Evolutionary conservation across 2,113 vertebrate species (phyloP), one percentile per base, ranked within the genome.

Genomic region (Nothoprocta perdicaria): DNA sequence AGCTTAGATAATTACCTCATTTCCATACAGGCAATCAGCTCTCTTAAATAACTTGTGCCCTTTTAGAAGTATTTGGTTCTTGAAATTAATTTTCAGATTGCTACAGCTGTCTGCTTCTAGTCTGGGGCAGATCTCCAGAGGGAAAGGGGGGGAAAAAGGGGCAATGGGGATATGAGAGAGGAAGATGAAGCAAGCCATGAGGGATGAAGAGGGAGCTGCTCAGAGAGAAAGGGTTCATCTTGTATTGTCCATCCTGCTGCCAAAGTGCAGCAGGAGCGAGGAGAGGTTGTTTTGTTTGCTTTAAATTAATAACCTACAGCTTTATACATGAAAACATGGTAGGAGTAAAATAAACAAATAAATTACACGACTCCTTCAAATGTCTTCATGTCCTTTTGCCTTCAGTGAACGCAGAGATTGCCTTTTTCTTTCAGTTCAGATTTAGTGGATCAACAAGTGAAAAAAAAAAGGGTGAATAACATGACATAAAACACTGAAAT

Each of bases 11-110:
- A 92, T 89, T 74, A 80, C 81, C 88, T 80, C 40, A 76, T 89
- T 95, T 71, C 89, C 71, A 6, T n/a, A 35, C 7, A 31, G 76
- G 55, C 45, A 86, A 92, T 86, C 63, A 63, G 68, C 72, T 91
- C 45, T 77, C 72, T 77, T 58, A 85, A 43, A 86, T 55, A 71
- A 67, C 61, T 80, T 43, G 38, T 71, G 55, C 76, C 41, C 61
- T 89, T 88, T 85, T 23, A 85, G 82, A 83, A 80, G 45, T 52
- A 89, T 46, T 78, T 43, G 52, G 57, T 67, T 68, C 80, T 89
- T 63, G 73, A 91, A 89, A 74, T 71, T 50, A 83, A 71, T 89
- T 80, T 92, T 80, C 92, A 88, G 65, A 71, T 38, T 74, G 88
- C 13, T 8, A 17, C 7, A 22, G 41, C 24, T 75, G 46, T 24